Evolutionary conservation across 2,888 invertebrate genomes (phyloP), one percentile per base, ranked within the genome.

Genomic region (Drosophila sordidapex): DNA sequence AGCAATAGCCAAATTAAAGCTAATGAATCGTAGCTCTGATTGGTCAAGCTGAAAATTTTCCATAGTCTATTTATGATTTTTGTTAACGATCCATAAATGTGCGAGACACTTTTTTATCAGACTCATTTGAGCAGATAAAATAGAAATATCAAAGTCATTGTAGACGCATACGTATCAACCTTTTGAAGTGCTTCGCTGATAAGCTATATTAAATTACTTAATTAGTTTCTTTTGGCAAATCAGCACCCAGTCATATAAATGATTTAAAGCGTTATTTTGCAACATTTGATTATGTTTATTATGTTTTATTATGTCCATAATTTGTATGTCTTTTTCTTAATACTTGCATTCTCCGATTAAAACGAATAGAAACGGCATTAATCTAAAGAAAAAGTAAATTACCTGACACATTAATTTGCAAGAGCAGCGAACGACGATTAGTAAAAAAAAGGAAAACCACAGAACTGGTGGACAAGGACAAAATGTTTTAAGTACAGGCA

Each of bases 301-400:
- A 46, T 25, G 27, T 61, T 61, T 75, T 69, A 57, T 71, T 73
- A 72, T 76, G 74, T 77, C 70, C 74, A 79, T 68, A 60, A 79
- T 76, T 79, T 21, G 31, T 49, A 62, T 81, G 81, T 79, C 79
- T 75, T 83, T 46, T 79, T 78, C 33, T 73, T 89, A 82, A 90
- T 89, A 89, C 86, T 79, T 79, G 71, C 64, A 76, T 81, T 78
- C 76, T 76, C 76, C 71, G 60, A 67, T 72, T 79, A 76, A 53
- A 87, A 85, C 76, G 63, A 68, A 71, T 49, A 72, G 68, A 69
- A 70, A 66, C 66, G 52, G 36, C 52, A 38, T 25, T 53, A 69
- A 69, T 60, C 56, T 51, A 71, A 63, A 59, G 48, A 63, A 57
- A 53, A 57, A 59, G 62, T 59, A 61, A 72, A 73, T 70, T 75